phyloP scores from a whole-genome alignment of 1,140 invertebrate species.

The Pemphigus obesinymphae region DNA sequence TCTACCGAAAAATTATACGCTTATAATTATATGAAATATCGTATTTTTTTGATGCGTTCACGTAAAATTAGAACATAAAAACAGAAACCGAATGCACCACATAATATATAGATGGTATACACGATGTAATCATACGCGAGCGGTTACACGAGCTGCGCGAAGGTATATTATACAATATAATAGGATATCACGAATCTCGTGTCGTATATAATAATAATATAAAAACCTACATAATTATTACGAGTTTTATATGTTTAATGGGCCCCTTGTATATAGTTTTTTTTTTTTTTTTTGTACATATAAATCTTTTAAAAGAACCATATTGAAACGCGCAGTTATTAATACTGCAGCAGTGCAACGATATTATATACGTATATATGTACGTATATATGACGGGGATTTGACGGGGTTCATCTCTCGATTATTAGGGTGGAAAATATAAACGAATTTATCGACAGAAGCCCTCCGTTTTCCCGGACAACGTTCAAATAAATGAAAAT shows the following conservation, averaged over 20 bases:
- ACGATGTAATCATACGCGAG: neutral
- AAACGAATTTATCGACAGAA: constrained; percentile 3
- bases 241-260: neutral
- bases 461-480: neutral
- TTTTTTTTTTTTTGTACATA: neutral
- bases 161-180: neutral
- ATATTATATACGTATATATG: neutral
- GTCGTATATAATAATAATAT: no score
- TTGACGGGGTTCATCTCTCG: neutral
- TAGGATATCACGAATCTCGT: neutral
- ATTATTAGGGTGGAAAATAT: neutral
- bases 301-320: neutral
- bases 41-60: neutral
- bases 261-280: neutral
- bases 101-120: neutral
- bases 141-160: neutral
- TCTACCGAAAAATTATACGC: neutral
- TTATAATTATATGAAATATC: neutral
- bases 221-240: neutral
- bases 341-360: neutral
- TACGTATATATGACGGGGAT: neutral
- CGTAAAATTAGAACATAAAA: neutral
- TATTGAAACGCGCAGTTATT: neutral
- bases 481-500: neutral
- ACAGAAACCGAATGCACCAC: neutral